Evolutionary conservation across 2,113 vertebrate species (phyloP), one percentile per base, ranked within the genome.

Genomic region (Grantiella picta): DNA sequence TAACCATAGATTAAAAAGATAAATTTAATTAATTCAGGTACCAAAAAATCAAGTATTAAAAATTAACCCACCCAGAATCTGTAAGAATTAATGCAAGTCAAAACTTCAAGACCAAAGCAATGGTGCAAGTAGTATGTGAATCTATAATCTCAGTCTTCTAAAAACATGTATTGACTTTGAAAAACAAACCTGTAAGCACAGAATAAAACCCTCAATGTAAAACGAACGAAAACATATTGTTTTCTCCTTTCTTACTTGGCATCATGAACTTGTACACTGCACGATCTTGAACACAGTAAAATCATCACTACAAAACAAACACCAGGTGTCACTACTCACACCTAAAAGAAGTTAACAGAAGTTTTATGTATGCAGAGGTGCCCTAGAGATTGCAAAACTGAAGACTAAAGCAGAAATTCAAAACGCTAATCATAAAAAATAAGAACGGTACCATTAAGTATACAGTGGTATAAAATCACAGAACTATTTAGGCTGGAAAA

Each of bases 321-420:
- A 92, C 47, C 81, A 96, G 93, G 77, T 94, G 92, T 95, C 95
- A 95, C 83, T 78, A 84, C 12, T 71, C 33, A 82, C 72, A 86
- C 9, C 18, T 63, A 45, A 40, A 72, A 65, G 44, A 60, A 61
- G 40, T 42, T 52, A 31, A 59, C 15, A 27, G 22, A 57, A 86
- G 16, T 77, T 40, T 28, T 8, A 47, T 35, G 14, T 27, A 25
- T 23, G 40, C 66, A 86, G 71, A 25, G 4, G 14, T 63, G 14
- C 9, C 28, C 22, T 28, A 53, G 10, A 6, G 19, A 89, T 2
- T 33, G 21, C 24, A 73, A 57, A 81, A 73, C 18, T 35, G 17
- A 24, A 84, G 12, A 56, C 19, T 64, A 24, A 89, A 63, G 40
- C 12, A 71, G 27, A 64, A 18, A 23, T 36, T n/a, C 4, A 2